Evolutionary conservation across 1,140 invertebrate species (phyloP), one percentile per base, ranked within the genome.

Genomic region (Aphelinus certus): DNA sequence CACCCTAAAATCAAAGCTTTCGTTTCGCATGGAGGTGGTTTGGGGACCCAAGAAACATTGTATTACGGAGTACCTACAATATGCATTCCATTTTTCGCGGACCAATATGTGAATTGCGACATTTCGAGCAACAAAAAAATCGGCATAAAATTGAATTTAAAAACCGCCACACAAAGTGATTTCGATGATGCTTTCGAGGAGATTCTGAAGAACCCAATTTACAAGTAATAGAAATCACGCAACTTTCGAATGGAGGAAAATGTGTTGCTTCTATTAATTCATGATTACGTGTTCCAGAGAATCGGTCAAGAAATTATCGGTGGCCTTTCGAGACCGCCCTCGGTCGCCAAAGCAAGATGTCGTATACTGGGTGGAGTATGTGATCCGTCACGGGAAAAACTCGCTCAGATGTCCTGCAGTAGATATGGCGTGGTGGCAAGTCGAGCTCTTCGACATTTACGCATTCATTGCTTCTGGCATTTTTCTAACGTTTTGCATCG

Each of bases 51-150:
- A 51, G 94, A 95, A 84, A 90, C 92, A 3, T 89, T 93, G 51
- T 91, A 92, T 78, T 92, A 90, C 79, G 92, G 90, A 43, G 92
- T 94, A 7, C 93, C 94, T 0, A 88, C 93, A 10, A 82, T 95
- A 1, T 89, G 90, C 6, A 91, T 94, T 78, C 93, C 93, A 3
- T 85, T 94, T 61, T 89, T 90, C 68, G 92, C 91, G 7, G 93
- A 94, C 75, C 91, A 92, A 79, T 91, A 92, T 80, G 87, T 90
- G 55, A 87, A 90, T 1, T 92, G 79, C 1, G 63, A 77, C n/a
- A 75, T 43, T 7, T 80, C 79, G 7, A 77, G 57, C 1, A 45
- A 72, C 6, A 77, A 76, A 51, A 81, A 81, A 61, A 55, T 82
- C n/a, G 83, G 81, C 0, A 66, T 85, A 5, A 10, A 61, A 0